A percentile compares a stretch with the other conserved stretches of the same genome.
These are phyloP conservation scores for Microplitis deprimator DNA, from an alignment of 2,888 invertebrate genomes.

Conservation along the genomic window DNA sequence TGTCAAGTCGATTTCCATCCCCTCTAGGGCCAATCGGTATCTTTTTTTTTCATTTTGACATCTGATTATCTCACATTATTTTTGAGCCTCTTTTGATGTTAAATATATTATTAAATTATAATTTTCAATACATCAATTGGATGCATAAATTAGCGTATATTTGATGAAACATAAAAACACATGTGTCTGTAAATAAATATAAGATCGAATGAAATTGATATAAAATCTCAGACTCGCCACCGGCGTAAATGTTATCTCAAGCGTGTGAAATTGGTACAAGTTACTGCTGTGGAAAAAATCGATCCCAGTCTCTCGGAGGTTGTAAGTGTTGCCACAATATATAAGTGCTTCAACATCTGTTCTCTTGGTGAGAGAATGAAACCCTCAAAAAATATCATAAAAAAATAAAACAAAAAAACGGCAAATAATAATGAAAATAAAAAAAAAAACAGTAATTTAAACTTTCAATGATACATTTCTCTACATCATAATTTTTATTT, in stretches of 20 bases:
- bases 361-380: not conserved
- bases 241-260: slow-evolving; percentile 21
- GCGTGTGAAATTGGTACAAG: slow-evolving; percentile 17
- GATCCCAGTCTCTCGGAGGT: slow-evolving; percentile 8
- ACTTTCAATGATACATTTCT: too few species aligned
- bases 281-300: slow-evolving; percentile 23
- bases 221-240: slow-evolving; percentile 24
- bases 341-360: slow-evolving; percentile 15
- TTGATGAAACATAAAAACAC: not conserved
- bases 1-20: too few species aligned
- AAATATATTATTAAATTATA: too few species aligned
- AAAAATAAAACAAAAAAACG: not conserved
- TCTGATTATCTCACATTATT: too few species aligned
- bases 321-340: not conserved
- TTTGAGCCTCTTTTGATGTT: too few species aligned
- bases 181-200: not conserved
- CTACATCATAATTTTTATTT: too few species aligned
- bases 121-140: too few species aligned
- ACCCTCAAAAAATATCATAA: not conserved
- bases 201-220: slow-evolving; percentile 19
- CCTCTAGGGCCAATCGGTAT: too few species aligned
- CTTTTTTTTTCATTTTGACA: too few species aligned
- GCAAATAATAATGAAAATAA: not conserved
- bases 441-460: too few species aligned
- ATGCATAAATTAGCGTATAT: too few species aligned